Conservation (phyloP, 1,140 invertebrate species). For the Phymastichus coffea region DNA sequence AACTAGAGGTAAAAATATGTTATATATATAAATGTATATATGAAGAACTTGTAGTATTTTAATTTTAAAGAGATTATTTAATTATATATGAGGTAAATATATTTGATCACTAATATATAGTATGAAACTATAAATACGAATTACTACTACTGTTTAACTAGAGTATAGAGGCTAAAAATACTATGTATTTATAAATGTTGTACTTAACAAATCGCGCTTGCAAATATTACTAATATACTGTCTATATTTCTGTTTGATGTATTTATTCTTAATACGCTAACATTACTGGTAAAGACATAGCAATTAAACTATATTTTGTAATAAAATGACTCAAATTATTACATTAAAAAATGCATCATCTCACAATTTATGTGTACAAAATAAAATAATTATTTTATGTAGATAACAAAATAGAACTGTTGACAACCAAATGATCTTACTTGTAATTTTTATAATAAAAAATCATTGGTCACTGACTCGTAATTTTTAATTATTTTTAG, state of each 20-base stretch:
- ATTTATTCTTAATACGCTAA: conserved; percentile 37
- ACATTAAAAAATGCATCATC: background rate
- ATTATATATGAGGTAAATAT: conserved; percentile 21
- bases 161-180: conserved; percentile 25
- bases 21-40: conserved; percentile 33
- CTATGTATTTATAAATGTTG: conserved; percentile 38
- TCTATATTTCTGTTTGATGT: no score
- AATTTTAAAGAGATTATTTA: conserved; percentile 18
- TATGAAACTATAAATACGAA: conserved; percentile 19
- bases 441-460: conserved; percentile 6
- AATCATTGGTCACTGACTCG: no score
- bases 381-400: background rate
- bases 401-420: background rate
- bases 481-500: no score
- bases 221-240: conserved; percentile 32
- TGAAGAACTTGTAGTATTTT: conserved; percentile 20
- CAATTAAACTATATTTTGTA: conserved; percentile 37
- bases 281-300: conserved; percentile 31
- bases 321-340: conserved; percentile 20
- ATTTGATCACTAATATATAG: conserved; percentile 6
- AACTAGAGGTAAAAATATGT: conserved; percentile 29
- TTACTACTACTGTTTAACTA: conserved; percentile 26
- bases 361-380: background rate
- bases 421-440: background rate
- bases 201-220: conserved; percentile 43